Evolutionary conservation across 2,888 invertebrate species (phyloP).

Genomic region (Tetramorium bicarinatum): DNA sequence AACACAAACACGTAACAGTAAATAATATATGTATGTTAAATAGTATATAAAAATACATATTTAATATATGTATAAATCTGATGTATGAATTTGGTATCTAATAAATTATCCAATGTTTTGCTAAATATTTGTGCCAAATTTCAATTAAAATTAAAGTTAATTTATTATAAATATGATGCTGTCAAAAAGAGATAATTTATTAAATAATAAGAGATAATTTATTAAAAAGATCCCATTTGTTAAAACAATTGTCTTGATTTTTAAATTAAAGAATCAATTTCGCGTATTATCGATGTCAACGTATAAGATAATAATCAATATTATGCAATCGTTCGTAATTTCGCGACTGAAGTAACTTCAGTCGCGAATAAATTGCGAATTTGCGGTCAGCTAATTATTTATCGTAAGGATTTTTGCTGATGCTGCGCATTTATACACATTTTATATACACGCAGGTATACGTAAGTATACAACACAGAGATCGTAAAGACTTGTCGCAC

Average conservation of each 20-base stretch:
- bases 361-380: background rate
- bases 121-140: background rate
- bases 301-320: background rate
- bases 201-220: too few relatives aligned
- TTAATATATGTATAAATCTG: too few relatives aligned
- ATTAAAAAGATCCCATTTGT: background rate
- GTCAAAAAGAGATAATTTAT: too few relatives aligned
- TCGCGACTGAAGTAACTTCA: background rate
- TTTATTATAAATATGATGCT: background rate
- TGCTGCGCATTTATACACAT: slow-evolving; percentile 32
- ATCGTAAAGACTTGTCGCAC: slow-evolving; percentile 29
- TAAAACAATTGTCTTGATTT: background rate
- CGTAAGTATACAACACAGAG: background rate
- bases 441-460: background rate
- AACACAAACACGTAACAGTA: too few relatives aligned
- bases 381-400: slow-evolving; percentile 33
- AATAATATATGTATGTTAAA: too few relatives aligned
- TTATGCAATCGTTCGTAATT: background rate
- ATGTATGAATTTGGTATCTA: background rate
- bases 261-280: background rate
- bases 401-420: slow-evolving; percentile 27
- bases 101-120: background rate
- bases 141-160: background rate
- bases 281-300: background rate
- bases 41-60: too few relatives aligned